These are phyloP conservation scores for Columba guinea DNA, from an alignment of 2,797 vertebrate species.

Conservation along the genomic window DNA sequence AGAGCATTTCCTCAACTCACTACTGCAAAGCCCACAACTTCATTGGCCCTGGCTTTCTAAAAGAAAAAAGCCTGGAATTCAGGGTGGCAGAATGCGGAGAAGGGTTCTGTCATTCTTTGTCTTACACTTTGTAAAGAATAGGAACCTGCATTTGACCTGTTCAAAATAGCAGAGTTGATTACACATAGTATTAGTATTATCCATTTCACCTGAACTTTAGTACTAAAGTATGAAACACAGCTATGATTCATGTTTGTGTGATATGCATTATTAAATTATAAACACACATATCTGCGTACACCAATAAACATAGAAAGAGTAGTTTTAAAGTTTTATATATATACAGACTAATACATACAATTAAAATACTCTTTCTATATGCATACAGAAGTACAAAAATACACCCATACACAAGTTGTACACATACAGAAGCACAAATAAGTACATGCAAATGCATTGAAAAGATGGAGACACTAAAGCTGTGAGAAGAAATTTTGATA, in stretches of 20 bases:
- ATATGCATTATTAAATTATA: background rate
- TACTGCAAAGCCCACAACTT: background rate
- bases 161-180: background rate
- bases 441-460: background rate
- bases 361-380: background rate
- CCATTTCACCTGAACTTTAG: background rate
- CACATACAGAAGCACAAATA: background rate
- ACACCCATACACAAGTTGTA: background rate
- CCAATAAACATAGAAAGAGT: background rate
- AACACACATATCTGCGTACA: background rate
- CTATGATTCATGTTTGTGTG: background rate
- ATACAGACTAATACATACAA: background rate
- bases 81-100: background rate
- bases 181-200: background rate
- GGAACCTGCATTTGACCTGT: background rate
- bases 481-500: background rate
- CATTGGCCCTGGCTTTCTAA: background rate
- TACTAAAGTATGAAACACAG: background rate
- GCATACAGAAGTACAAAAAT: background rate
- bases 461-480: background rate
- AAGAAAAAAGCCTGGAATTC: background rate
- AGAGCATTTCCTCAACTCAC: background rate
- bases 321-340: background rate
- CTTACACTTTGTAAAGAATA: background rate
- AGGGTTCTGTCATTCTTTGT: background rate